Percentiles rank a stretch among this genome's conserved stretches.
phyloP scores from a whole-genome alignment of 2,888 invertebrate genomes.

The Amphimallon solstitiale region DNA sequence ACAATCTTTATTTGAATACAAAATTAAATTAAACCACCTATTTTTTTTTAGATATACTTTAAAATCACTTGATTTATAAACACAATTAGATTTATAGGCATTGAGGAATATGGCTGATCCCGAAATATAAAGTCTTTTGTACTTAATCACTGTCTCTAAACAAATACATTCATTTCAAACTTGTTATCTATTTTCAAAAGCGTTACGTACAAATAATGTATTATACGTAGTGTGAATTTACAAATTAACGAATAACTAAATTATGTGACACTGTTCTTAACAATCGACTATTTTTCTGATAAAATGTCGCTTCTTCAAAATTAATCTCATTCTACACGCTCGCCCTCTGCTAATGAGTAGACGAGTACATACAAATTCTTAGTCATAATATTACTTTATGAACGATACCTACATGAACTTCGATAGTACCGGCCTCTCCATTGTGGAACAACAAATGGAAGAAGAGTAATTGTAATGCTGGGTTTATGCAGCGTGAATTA shows the following conservation, averaged over 20 bases:
- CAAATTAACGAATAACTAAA: neutral
- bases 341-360: constrained; percentile 17
- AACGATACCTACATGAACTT: too few relatives aligned
- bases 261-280: neutral
- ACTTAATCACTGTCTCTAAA: neutral
- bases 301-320: constrained; percentile 14
- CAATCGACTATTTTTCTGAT: neutral
- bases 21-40: neutral
- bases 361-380: too few relatives aligned
- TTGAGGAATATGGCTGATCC: constrained; percentile 17
- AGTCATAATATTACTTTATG: too few relatives aligned
- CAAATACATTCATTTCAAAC: too few relatives aligned
- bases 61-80: neutral
- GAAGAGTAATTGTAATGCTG: too few relatives aligned
- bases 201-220: too few relatives aligned
- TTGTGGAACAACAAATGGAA: too few relatives aligned
- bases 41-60: neutral
- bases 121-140: neutral
- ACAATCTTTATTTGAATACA: neutral
- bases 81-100: neutral
- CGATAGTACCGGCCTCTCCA: too few relatives aligned
- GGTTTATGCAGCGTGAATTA: too few relatives aligned
- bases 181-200: too few relatives aligned
- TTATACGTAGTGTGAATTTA: too few relatives aligned
- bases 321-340: neutral